A percentile compares a stretch with the other conserved stretches of the same genome.
Conservation (phyloP, 2,888 invertebrate genomes). For the Drosophila limbata region DNA sequence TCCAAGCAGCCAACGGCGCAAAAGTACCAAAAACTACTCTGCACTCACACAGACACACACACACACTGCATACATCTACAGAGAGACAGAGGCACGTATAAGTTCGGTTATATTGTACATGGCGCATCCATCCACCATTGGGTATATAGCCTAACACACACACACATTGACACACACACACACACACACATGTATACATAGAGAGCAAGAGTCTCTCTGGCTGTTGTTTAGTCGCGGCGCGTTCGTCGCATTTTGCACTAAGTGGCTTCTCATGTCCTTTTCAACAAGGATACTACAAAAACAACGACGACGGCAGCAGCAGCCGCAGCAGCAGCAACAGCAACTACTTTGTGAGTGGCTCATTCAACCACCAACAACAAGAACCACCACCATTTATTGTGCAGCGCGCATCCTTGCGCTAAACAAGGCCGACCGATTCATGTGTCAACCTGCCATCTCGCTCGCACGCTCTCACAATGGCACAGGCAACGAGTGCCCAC, state of each 20-base stretch:
- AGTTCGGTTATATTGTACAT: slow-evolving; percentile 49
- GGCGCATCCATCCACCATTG: slow-evolving; percentile 77
- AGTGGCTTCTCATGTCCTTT: slow-evolving; percentile 85
- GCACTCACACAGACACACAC: slow-evolving; percentile 46
- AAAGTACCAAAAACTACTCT: slow-evolving; percentile 72
- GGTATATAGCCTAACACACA: slow-evolving; percentile 55
- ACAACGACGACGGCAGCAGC: slow-evolving; percentile 23
- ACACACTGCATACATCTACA: slow-evolving; percentile 26
- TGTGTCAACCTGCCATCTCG: slow-evolving; percentile 51
- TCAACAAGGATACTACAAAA: slow-evolving; percentile 74
- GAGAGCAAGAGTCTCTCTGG: slow-evolving; percentile 60
- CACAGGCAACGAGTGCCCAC: slow-evolving; percentile 69
- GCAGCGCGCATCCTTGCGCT: slow-evolving; percentile 46
- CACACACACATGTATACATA: slow-evolving; percentile 41
- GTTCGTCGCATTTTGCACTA: slow-evolving; percentile 76
- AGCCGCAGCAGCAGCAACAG: slow-evolving; percentile 30
- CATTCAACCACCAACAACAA: slow-evolving; percentile 71
- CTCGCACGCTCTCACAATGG: slow-evolving; percentile 30
- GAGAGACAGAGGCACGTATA: slow-evolving; percentile 32
- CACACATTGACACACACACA: slow-evolving; percentile 38
- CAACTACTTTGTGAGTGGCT: slow-evolving; percentile 71
- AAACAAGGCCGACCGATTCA: slow-evolving; percentile 42
- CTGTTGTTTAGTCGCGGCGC: slow-evolving; percentile 67
- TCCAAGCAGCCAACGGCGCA: slow-evolving; percentile 81
- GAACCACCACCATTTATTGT: slow-evolving; percentile 61